Evolutionary conservation across 2,888 invertebrate species (phyloP).

Genomic region (Temnothorax unifasciatus): DNA sequence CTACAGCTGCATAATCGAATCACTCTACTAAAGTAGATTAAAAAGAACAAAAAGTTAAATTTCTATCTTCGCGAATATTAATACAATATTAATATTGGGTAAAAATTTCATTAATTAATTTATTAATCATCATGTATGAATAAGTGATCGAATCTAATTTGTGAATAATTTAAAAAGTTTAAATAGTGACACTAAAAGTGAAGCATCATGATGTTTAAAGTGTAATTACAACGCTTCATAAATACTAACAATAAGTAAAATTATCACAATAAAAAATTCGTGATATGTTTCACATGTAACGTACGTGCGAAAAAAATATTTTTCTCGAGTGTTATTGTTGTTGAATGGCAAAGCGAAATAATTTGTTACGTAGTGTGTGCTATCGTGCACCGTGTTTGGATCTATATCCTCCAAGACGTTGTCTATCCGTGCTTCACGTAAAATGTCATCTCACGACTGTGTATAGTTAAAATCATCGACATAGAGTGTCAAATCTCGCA

Average conservation of each 20-base stretch:
- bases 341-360: not conserved
- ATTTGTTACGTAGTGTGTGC: not conserved
- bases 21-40: not conserved
- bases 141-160: not conserved
- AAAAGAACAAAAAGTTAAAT: not conserved
- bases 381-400: not conserved
- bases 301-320: constrained; percentile 11
- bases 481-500: not conserved
- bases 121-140: not conserved
- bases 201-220: constrained; percentile 1
- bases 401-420: not conserved
- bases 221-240: not conserved
- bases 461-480: constrained; percentile 1
- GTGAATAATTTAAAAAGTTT: constrained; percentile 20
- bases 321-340: not conserved
- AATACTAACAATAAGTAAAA: not conserved
- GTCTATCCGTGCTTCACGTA: not conserved
- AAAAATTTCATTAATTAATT: not conserved
- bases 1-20: not conserved
- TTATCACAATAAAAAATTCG: not conserved
- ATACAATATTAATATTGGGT: not conserved
- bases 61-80: not conserved
- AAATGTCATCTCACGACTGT: not conserved
- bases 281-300: not conserved
- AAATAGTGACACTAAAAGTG: not conserved